Conservation (phyloP, 2,888 invertebrate species). For the Teinopalpus imperialis region DNA sequence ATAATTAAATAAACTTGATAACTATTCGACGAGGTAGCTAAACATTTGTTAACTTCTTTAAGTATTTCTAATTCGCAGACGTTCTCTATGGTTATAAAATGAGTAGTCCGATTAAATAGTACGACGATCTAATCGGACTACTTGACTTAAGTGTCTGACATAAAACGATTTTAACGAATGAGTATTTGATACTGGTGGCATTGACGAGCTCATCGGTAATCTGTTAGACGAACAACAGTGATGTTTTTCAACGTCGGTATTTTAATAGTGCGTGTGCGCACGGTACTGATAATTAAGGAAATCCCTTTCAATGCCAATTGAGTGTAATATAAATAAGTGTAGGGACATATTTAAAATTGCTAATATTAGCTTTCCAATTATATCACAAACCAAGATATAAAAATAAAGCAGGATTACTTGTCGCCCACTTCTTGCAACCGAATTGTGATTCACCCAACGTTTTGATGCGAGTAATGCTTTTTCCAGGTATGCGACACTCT, state of each 20-base stretch:
- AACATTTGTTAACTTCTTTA: too few species aligned
- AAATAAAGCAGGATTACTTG: constrained; percentile 59
- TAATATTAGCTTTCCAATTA: constrained; percentile 59
- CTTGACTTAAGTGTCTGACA: too few species aligned
- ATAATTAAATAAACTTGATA: too few species aligned
- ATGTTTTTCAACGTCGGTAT: constrained; percentile 16
- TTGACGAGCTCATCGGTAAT: constrained; percentile 15
- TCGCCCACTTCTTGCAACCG: constrained; percentile 54
- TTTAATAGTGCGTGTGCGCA: constrained; percentile 18
- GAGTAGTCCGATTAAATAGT: too few species aligned
- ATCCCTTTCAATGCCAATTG: constrained; percentile 22
- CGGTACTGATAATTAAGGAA: constrained; percentile 16
- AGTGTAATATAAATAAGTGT: constrained; percentile 27
- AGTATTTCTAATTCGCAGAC: too few species aligned
- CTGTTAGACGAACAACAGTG: constrained; percentile 16
- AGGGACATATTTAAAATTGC: constrained; percentile 37
- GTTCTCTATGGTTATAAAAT: too few species aligned
- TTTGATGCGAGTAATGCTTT: constrained; percentile 45
- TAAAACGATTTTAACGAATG: too few species aligned
- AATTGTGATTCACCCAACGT: constrained; percentile 50
- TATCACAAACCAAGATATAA: constrained; percentile 59
- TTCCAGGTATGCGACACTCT: constrained; percentile 49
- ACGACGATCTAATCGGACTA: too few species aligned
- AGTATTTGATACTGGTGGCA: constrained; percentile 7
- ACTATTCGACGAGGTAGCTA: too few species aligned